Evolutionary conservation across 1,140 invertebrate genomes (phyloP), one percentile per base, ranked within the genome.

Genomic region (Brachionus paranguensis): DNA sequence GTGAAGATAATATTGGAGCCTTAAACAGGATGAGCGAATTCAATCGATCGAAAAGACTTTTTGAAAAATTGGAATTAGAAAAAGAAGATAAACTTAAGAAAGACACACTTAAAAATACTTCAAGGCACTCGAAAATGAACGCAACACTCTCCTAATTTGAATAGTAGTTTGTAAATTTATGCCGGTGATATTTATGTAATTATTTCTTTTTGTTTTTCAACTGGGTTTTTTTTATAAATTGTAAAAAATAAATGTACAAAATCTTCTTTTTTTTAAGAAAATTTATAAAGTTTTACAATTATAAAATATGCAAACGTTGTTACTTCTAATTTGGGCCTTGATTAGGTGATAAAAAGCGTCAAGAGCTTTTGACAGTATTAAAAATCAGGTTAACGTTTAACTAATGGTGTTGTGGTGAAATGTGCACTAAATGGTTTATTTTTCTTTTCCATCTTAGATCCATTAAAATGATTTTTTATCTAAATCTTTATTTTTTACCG

Each of bases 111-210:
- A 76, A 76, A 47, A 47, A 50, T n/a, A 76, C 41, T 20, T 47
- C 20, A 50, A 47, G 72, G 29, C 72, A 76, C 17, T 76, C 72
- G 33, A 76, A 76, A 50, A 50, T 76, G 72, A 76, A 76, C n/a
- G 72, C 72, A 76, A 76, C 72, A 7, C 43, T 76, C 27, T 76
- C 72, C 24, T 76, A 47, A 76, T 20, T 47, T 29, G 43, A 50
- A 47, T 20, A 47, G 11, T 76, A 27, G 17, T 76, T 68, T 33
- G n/a, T 20, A 47, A 76, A 76, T 47, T 76, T 47, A 47, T 14
- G 41, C 72, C 72, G 72, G 72, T 76, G 72, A 76, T 47, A 47
- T 72, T 72, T 72, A 72, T 72, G 68, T 72, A 72, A 41, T 72
- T 72, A 72, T 41, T 41, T 72, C 37, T 72, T 43, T 72, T 72